Evolutionary conservation across 2,113 vertebrate species (phyloP).

Genomic region (Nematolebias whitei): DNA sequence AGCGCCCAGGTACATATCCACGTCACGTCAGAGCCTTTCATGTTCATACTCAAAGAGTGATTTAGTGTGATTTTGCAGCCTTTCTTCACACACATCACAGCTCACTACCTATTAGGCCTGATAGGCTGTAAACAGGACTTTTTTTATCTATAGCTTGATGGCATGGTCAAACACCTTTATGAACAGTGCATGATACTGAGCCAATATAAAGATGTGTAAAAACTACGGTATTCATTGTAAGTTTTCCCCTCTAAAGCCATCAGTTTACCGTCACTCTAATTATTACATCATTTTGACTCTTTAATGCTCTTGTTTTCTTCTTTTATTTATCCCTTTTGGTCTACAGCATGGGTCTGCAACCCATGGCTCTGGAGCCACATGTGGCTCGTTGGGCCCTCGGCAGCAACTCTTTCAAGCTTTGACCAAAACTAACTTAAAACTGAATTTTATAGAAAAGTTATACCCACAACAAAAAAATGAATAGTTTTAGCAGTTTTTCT

Average conservation of each 20-base stretch:
- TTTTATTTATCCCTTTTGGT: too few species aligned
- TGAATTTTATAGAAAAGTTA: too few species aligned
- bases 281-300: constrained; percentile 11
- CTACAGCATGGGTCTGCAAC: too few species aligned
- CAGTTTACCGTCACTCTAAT: constrained; percentile 38
- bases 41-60: constrained; percentile 62
- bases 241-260: neutral
- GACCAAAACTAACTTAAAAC: too few species aligned
- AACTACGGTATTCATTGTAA: constrained; percentile 21
- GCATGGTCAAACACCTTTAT: constrained; percentile 38
- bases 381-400: too few species aligned
- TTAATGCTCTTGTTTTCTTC: constrained; percentile 30
- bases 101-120: constrained; percentile 65
- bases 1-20: constrained; percentile 43
- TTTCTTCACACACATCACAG: constrained; percentile 63
- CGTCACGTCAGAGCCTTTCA: constrained; percentile 60
- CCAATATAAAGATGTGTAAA: constrained; percentile 32
- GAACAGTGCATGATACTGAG: constrained; percentile 25
- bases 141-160: constrained; percentile 45
- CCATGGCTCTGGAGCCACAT: too few species aligned
- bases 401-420: too few species aligned
- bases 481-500: too few species aligned
- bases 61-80: constrained; percentile 69
- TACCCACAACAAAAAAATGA: too few species aligned
- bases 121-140: constrained; percentile 59